These are phyloP conservation scores for Rhamphomyia laevipes DNA, from an alignment of 2,888 invertebrate species.

Conservation along the genomic window DNA sequence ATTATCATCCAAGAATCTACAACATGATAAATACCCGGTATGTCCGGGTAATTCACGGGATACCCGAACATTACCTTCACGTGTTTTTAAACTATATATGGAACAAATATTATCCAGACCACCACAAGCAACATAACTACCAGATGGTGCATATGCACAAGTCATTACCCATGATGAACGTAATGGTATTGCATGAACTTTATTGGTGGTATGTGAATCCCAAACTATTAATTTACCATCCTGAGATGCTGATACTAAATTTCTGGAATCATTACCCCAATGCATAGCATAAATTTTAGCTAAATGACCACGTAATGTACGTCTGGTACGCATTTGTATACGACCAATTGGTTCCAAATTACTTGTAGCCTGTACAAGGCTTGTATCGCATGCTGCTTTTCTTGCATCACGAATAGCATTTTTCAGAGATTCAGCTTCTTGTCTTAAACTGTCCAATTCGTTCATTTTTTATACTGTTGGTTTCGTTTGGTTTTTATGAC, in stretches of 20 bases:
- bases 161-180: too few species aligned
- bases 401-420: slow-evolving; percentile 98
- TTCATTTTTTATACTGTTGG: slow-evolving; percentile 98
- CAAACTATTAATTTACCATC: slow-evolving; percentile 99
- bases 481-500: slow-evolving; percentile 67
- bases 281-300: slow-evolving; percentile 97
- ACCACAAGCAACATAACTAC: slow-evolving; percentile 98
- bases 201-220: slow-evolving; percentile 99
- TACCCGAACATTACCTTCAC: slow-evolving; percentile 98
- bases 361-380: too few species aligned
- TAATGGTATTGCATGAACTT: slow-evolving; percentile 93
- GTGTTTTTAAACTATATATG: slow-evolving; percentile 96
- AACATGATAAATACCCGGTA: slow-evolving; percentile 98
- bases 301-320: too few species aligned
- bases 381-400: slow-evolving; percentile 98
- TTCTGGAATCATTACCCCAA: slow-evolving; percentile 99
- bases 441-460: too few species aligned
- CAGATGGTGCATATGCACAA: slow-evolving; percentile 99
- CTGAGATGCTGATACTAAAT: too few species aligned
- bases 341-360: slow-evolving; percentile 97
- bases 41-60: too few species aligned
- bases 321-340: slow-evolving; percentile 99
- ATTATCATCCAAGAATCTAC: slow-evolving; percentile 99
- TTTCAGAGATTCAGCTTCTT: too few species aligned
- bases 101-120: slow-evolving; percentile 99